Percentiles rank a stretch among this genome's conserved stretches.
Evolutionary conservation across 2,113 vertebrate genomes (phyloP).

Genomic region (Heteronetta atricapilla): DNA sequence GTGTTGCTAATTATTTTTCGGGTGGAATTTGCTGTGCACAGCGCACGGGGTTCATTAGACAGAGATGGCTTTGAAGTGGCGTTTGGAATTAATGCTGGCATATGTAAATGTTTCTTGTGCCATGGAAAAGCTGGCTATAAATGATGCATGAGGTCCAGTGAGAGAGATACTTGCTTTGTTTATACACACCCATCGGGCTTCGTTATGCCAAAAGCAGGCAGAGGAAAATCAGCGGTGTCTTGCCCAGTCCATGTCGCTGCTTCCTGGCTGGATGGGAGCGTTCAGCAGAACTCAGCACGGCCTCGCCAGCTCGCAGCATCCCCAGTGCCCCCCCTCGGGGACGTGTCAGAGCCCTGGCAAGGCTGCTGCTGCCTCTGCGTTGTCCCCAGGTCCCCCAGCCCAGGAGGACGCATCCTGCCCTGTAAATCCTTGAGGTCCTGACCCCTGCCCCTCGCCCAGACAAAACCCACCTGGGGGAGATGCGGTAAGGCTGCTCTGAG

Average conservation of each 20-base stretch:
- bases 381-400: neutral
- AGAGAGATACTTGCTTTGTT: slow-evolving; percentile 47
- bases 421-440: neutral
- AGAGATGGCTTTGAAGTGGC: slow-evolving; percentile 64
- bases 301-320: neutral
- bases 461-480: neutral
- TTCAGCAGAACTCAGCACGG: neutral
- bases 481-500: neutral
- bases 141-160: slow-evolving; percentile 62
- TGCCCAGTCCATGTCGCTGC: neutral
- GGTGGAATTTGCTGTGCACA: slow-evolving; percentile 39
- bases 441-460: rapidly evolving
- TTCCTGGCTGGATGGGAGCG: rapidly evolving
- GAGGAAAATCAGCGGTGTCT: neutral
- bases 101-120: slow-evolving; percentile 51
- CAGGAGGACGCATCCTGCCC: neutral
- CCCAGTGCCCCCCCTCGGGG: neutral
- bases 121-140: slow-evolving; percentile 48
- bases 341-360: too few species aligned
- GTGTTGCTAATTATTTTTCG: slow-evolving; percentile 63
- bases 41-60: slow-evolving; percentile 56
- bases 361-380: neutral
- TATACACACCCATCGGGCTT: slow-evolving; percentile 37
- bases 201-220: neutral
- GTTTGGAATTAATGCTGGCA: slow-evolving; percentile 61